Percentiles rank a stretch among this genome's conserved stretches.
phyloP scores from a whole-genome alignment of 2,888 invertebrate species.

The Tortrix viridana region DNA sequence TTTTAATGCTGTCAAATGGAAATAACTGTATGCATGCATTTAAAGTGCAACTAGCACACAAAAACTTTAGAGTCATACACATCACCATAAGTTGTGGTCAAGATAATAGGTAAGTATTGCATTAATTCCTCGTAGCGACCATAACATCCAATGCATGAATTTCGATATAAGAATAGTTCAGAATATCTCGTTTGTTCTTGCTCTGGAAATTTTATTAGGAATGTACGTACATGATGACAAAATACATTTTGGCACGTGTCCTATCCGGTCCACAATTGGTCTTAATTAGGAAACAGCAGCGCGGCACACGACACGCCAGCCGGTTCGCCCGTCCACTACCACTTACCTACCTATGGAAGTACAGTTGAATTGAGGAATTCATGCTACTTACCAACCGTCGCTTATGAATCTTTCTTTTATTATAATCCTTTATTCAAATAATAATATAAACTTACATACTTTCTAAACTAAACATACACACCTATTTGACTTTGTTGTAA shows the following conservation, averaged over 20 bases:
- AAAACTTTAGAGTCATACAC: not conserved
- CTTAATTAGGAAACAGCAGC: constrained; percentile 82
- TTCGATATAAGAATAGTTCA: not conserved
- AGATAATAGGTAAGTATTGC: too few species aligned
- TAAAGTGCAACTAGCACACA: too few species aligned
- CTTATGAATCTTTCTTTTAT: too few species aligned
- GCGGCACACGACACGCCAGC: constrained; percentile 56
- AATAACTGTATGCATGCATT: too few species aligned
- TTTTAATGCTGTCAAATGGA: too few species aligned
- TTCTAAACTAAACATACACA: not conserved
- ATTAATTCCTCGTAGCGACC: too few species aligned
- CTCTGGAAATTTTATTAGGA: constrained; percentile 45
- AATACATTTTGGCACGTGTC: constrained; percentile 81
- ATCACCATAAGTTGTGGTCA: not conserved
- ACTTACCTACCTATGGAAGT: not conserved
- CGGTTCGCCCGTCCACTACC: constrained; percentile 22
- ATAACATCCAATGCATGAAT: too few species aligned
- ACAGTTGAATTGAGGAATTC: not conserved
- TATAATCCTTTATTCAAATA: too few species aligned
- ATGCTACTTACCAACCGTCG: too few species aligned
- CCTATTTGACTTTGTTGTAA: not conserved
- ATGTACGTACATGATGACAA: constrained; percentile 61
- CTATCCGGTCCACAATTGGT: constrained; percentile 80
- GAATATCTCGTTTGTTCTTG: not conserved
- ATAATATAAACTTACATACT: too few species aligned